phyloP scores from a whole-genome alignment of 2,888 invertebrate genomes.

The Coenonympha glycerion region DNA sequence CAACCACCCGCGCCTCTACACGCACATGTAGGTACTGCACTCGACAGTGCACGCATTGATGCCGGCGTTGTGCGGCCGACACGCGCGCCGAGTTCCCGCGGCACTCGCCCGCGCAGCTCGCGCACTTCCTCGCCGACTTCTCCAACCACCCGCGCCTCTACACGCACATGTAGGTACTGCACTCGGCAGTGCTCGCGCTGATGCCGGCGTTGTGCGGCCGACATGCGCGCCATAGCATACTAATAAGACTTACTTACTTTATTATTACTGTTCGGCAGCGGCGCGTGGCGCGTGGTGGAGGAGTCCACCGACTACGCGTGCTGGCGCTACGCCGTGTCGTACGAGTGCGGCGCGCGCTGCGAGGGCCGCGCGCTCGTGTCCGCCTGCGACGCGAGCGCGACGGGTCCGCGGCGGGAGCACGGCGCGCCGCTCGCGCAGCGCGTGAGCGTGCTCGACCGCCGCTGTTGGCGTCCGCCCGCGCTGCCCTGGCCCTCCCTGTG shows the following conservation, averaged over 20 bases:
- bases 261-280: neutral
- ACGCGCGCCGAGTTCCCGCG: slow-evolving; percentile 27
- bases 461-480: slow-evolving; percentile 36
- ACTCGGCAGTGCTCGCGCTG: slow-evolving; percentile 25
- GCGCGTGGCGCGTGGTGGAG: slow-evolving; percentile 33
- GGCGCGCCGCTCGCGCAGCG: slow-evolving; percentile 26
- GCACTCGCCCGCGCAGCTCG: slow-evolving; percentile 31
- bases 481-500: slow-evolving; percentile 42
- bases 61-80: slow-evolving; percentile 19
- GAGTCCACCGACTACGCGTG: slow-evolving; percentile 46
- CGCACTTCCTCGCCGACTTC: slow-evolving; percentile 52
- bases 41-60: slow-evolving; percentile 26
- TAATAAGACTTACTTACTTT: too few relatives aligned
- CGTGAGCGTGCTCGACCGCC: slow-evolving; percentile 29
- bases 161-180: slow-evolving; percentile 27
- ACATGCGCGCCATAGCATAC: slow-evolving; percentile 22
- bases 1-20: slow-evolving; percentile 37
- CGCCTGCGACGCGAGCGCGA: slow-evolving; percentile 23
- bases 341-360: slow-evolving; percentile 46
- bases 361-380: slow-evolving; percentile 34
- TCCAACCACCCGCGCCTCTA: slow-evolving; percentile 39
- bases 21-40: slow-evolving; percentile 28
- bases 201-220: slow-evolving; percentile 21
- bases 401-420: slow-evolving; percentile 26
- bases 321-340: slow-evolving; percentile 46